Evolutionary conservation across 2,888 invertebrate genomes (phyloP).

Genomic region (Noctua comes): DNA sequence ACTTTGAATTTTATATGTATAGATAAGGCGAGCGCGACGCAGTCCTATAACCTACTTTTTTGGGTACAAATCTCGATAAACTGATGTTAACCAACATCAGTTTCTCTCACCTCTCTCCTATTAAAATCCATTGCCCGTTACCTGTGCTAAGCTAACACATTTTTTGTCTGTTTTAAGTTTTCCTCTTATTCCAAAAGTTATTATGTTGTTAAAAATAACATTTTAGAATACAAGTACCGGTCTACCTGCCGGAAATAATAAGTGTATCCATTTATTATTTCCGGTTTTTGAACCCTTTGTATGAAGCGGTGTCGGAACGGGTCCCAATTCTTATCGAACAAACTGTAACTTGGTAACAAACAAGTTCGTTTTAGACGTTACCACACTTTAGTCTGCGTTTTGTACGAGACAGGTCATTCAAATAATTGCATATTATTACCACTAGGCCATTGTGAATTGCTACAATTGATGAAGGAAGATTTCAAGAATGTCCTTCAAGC

Average conservation of each 20-base stretch:
- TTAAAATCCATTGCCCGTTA: too few relatives aligned
- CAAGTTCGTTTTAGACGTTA: not conserved
- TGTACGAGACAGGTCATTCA: not conserved
- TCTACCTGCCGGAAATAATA: not conserved
- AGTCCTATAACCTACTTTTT: too few relatives aligned
- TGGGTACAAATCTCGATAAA: too few relatives aligned
- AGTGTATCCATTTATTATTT: not conserved
- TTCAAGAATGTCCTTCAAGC: slow-evolving; percentile 91
- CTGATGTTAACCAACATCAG: too few relatives aligned
- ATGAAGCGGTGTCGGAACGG: not conserved
- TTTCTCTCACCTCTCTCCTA: too few relatives aligned
- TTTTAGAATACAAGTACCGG: too few relatives aligned
- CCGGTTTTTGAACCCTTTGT: not conserved
- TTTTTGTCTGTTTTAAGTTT: not conserved
- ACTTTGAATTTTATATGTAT: too few relatives aligned
- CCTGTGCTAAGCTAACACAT: too few relatives aligned
- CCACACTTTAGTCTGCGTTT: slow-evolving; percentile 1
- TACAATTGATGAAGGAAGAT: slow-evolving; percentile 91
- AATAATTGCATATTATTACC: slow-evolving; percentile 12
- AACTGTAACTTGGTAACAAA: slow-evolving; percentile 73
- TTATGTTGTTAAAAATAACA: too few relatives aligned
- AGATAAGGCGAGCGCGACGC: too few relatives aligned
- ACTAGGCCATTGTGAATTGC: slow-evolving; percentile 90
- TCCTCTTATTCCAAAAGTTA: too few relatives aligned
- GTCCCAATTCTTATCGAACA: slow-evolving; percentile 61